Evolutionary conservation across 2,797 vertebrate genomes (phyloP).

Genomic region (Acanthiza pusilla): DNA sequence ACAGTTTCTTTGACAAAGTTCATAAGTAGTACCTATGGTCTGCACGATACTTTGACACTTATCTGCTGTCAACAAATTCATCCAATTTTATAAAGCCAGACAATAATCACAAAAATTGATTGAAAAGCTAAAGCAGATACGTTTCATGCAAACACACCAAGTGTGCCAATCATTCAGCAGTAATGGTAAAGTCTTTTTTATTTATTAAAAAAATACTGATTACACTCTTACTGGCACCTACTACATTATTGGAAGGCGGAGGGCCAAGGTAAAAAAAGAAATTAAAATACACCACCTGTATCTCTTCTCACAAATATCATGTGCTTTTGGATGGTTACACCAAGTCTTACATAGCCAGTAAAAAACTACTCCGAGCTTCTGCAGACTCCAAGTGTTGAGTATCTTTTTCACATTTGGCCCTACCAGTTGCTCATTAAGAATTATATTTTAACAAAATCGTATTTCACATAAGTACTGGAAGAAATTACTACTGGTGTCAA

Average conservation of each 20-base stretch:
- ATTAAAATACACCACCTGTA: neutral
- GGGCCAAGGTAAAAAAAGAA: conserved; percentile 1
- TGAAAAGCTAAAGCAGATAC: conserved; percentile 23
- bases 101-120: conserved; percentile 12
- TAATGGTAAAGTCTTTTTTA: conserved; percentile 4
- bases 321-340: neutral
- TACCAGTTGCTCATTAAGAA: neutral
- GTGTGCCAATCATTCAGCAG: conserved; percentile 17
- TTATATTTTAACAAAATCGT: neutral
- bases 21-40: neutral
- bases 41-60: neutral
- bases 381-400: neutral
- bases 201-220: conserved; percentile 46
- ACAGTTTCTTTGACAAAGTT: neutral
- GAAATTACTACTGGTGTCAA: neutral
- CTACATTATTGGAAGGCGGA: neutral
- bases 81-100: neutral
- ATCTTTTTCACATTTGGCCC: neutral
- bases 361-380: neutral
- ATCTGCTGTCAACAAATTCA: conserved; percentile 1
- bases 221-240: conserved; percentile 45
- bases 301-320: neutral
- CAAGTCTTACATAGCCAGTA: neutral
- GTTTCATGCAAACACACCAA: conserved; percentile 1
- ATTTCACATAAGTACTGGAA: neutral